Percentiles rank a stretch among this genome's conserved stretches.
Conservation (phyloP, 2,888 invertebrate genomes). For the Eristalinus sepulchralis region DNA sequence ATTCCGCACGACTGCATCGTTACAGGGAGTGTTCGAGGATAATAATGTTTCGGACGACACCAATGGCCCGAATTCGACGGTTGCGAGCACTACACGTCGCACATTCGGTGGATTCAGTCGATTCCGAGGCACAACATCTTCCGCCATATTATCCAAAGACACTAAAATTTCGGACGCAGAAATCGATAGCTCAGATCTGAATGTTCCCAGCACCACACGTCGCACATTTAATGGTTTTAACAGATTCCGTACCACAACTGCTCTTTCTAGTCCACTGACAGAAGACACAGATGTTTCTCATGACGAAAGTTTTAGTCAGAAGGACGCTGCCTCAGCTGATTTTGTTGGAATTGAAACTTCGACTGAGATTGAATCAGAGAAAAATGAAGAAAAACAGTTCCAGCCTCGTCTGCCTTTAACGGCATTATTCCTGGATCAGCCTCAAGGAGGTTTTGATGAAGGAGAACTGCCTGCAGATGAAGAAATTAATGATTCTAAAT, state of each 20-base stretch:
- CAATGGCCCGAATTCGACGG: not conserved
- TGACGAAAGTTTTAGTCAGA: no score
- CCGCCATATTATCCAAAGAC: not conserved
- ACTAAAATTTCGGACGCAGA: not conserved
- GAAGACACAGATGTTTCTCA: constrained; percentile 8
- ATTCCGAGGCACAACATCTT: constrained; percentile 13
- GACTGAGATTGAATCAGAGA: not conserved
- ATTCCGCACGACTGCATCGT: not conserved
- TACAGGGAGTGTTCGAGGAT: not conserved
- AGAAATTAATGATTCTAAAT: not conserved
- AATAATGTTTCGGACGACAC: not conserved
- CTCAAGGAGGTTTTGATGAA: not conserved
- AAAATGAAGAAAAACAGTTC: not conserved
- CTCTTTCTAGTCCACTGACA: not conserved
- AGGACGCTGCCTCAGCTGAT: not conserved
- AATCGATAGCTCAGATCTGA: not conserved
- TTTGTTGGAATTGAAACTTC: not conserved
- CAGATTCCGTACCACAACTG: constrained; percentile 33
- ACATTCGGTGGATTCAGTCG: constrained; percentile 39
- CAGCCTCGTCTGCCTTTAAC: not conserved
- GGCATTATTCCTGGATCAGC: not conserved
- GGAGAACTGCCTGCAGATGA: not conserved
- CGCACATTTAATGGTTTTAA: not conserved
- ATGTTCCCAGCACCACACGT: not conserved
- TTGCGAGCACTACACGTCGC: constrained; percentile 38